These are phyloP conservation scores for Maniola hyperantus DNA, from an alignment of 2,888 invertebrate species.

Conservation along the genomic window DNA sequence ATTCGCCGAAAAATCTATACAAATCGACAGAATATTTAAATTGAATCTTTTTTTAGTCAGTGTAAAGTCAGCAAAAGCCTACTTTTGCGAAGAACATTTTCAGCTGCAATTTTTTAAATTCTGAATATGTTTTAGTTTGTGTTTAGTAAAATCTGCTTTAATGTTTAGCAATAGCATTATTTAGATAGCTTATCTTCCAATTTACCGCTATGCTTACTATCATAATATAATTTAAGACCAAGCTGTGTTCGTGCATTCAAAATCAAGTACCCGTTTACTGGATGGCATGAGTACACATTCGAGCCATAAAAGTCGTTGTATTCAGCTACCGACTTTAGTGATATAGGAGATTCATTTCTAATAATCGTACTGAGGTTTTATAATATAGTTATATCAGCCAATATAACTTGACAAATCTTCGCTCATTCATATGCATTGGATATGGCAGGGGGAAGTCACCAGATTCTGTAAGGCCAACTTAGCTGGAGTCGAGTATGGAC, in stretches of 20 bases:
- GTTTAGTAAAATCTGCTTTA: neutral
- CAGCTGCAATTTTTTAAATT: neutral
- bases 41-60: too few species aligned
- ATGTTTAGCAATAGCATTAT: conserved; percentile 18
- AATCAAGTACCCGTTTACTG: conserved; percentile 26
- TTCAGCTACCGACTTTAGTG: conserved; percentile 10
- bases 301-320: conserved; percentile 16
- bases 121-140: neutral
- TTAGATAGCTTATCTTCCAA: conserved; percentile 24
- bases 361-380: neutral
- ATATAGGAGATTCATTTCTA: neutral
- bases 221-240: conserved; percentile 31
- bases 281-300: conserved; percentile 21
- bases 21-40: too few species aligned
- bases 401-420: conserved; percentile 4
- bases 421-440: conserved; percentile 9
- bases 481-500: neutral
- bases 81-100: too few species aligned
- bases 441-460: neutral
- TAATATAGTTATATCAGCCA: conserved; percentile 3
- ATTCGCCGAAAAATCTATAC: too few species aligned
- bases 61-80: too few species aligned
- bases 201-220: conserved; percentile 20
- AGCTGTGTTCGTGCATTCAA: conserved; percentile 29
- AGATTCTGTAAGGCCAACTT: neutral